Evolutionary conservation across 2,113 vertebrate genomes (phyloP).

Genomic region (Coptodon rendalli): DNA sequence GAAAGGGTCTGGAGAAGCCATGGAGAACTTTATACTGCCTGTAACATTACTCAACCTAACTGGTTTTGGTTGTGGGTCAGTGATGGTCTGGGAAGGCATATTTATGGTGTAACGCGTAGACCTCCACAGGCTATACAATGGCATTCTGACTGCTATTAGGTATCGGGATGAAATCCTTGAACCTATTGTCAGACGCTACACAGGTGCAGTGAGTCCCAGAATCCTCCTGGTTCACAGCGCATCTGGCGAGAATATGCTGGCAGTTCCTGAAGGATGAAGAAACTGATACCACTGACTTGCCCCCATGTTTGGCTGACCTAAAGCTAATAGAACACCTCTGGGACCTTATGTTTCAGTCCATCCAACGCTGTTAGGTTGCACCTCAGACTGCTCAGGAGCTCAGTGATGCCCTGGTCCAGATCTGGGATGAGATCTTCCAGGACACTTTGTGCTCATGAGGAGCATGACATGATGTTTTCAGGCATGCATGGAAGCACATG

Average conservation of each 20-base stretch:
- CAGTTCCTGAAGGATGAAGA: neutral
- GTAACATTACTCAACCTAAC: neutral
- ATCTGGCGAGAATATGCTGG: neutral
- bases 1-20: neutral
- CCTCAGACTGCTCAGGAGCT: neutral
- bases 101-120: neutral
- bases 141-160: neutral
- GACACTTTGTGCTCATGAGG: neutral
- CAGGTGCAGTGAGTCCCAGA: neutral
- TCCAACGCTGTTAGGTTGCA: neutral
- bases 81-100: neutral
- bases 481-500: neutral
- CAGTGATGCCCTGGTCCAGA: neutral
- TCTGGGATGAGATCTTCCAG: neutral
- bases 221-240: neutral
- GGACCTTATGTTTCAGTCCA: neutral
- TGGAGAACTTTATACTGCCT: neutral
- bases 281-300: neutral
- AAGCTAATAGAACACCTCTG: neutral
- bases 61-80: neutral
- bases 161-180: neutral
- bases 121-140: neutral
- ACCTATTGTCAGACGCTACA: neutral
- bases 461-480: neutral
- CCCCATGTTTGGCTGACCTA: neutral